Evolutionary conservation across 2,888 invertebrate genomes (phyloP).

Genomic region (Tromatobia lineatoria): DNA sequence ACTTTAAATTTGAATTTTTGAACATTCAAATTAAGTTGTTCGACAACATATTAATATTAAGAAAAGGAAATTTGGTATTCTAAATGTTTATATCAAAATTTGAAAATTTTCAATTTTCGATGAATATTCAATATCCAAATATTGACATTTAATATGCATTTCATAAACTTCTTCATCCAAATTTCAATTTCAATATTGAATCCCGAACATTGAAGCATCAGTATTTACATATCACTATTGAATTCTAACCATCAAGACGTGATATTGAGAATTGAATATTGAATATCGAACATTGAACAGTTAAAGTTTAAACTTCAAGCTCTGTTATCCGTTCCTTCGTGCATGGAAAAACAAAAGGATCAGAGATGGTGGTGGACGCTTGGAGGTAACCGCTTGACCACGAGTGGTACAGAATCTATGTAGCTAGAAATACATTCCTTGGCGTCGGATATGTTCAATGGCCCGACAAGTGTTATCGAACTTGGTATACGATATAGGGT

Average conservation of each 20-base stretch:
- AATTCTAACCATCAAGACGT: neutral
- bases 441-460: constrained; percentile 22
- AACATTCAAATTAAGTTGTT: no score
- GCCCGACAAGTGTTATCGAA: neutral
- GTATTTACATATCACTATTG: neutral
- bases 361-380: neutral
- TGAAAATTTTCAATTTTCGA: no score
- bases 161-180: no score
- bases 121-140: no score
- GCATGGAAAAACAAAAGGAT: neutral
- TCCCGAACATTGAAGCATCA: neutral
- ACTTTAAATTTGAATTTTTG: no score
- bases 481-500: neutral
- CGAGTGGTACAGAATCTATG: neutral
- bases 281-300: no score
- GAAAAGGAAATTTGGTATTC: no score
- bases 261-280: no score
- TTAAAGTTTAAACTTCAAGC: neutral
- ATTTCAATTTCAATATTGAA: neutral
- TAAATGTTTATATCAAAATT: no score
- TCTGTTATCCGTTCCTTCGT: neutral
- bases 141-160: no score
- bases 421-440: constrained; percentile 58
- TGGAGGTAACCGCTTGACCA: neutral
- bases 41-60: no score